phyloP scores from a whole-genome alignment of 2,113 vertebrate species.

The Scolopax mira region DNA sequence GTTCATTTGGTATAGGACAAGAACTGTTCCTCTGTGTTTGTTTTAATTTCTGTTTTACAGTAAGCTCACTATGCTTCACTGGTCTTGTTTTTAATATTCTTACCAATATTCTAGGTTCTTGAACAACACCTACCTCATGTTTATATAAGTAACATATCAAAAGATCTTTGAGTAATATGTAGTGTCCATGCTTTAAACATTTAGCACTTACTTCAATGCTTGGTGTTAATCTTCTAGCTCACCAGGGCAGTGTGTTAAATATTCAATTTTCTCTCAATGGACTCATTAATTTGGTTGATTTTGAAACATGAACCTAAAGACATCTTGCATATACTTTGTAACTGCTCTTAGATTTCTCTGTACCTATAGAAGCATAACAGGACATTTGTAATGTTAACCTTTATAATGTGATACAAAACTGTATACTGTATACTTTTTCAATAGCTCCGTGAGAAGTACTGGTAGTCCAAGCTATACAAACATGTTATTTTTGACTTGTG shows the following conservation, averaged over 20 bases:
- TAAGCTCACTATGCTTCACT: not conserved
- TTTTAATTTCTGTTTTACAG: not conserved
- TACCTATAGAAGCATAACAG: not conserved
- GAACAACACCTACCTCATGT: slow-evolving; percentile 26
- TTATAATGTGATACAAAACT: not conserved
- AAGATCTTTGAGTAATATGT: not conserved
- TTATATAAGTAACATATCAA: not conserved
- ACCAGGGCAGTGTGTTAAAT: not conserved
- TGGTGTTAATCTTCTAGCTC: not conserved
- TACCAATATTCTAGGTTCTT: not conserved
- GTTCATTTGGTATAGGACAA: not conserved
- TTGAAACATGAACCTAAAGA: not conserved
- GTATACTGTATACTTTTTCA: not conserved
- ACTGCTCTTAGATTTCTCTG: not conserved
- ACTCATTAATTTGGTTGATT: not conserved
- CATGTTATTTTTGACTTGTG: not conserved
- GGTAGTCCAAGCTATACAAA: not conserved
- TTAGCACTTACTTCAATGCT: not conserved
- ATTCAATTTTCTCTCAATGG: not conserved
- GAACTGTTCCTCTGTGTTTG: not conserved
- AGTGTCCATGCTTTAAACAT: not conserved
- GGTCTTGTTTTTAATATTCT: not conserved
- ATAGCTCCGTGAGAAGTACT: not conserved
- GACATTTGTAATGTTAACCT: not conserved
- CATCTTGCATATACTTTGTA: not conserved